These are phyloP conservation scores for Myiotriccus ornatus DNA, from an alignment of 2,797 vertebrate species.

Conservation along the genomic window DNA sequence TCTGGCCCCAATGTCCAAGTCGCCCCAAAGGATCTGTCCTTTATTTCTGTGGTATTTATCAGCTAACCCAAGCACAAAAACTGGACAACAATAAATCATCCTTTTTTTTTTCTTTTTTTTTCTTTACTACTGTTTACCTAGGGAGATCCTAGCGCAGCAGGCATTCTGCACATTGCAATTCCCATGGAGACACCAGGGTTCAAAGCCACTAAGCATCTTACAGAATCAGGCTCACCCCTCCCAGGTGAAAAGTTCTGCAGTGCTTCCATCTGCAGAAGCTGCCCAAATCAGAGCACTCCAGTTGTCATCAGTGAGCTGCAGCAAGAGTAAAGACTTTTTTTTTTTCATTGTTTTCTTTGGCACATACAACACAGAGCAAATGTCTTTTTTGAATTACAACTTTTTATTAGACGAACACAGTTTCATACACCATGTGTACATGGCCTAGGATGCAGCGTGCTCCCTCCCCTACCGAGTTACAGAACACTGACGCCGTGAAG, in stretches of 20 bases:
- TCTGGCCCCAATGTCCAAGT: background rate
- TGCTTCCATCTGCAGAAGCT: background rate
- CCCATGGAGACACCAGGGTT: background rate
- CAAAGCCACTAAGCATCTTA: background rate
- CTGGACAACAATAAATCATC: background rate
- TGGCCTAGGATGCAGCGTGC: background rate
- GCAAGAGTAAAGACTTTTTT: fast-evolving
- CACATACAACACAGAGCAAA: background rate
- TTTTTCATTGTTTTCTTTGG: background rate
- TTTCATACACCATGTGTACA: background rate
- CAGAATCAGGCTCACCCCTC: fast-evolving
- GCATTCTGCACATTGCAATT: background rate
- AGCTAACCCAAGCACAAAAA: background rate
- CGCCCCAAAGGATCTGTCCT: background rate
- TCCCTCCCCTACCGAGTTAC: background rate
- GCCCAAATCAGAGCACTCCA: background rate
- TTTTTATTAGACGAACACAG: slow-evolving; percentile 28
- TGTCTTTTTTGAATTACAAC: background rate
- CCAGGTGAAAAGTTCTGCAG: background rate
- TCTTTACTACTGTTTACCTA: background rate
- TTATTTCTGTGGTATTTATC: background rate
- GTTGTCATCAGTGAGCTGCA: background rate
- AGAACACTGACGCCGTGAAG: fast-evolving
- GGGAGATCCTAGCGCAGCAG: background rate
- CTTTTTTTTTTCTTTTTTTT: background rate